Evolutionary conservation across 1,140 invertebrate species (phyloP), one percentile per base, ranked within the genome.

Genomic region (Drosophila saltans): DNA sequence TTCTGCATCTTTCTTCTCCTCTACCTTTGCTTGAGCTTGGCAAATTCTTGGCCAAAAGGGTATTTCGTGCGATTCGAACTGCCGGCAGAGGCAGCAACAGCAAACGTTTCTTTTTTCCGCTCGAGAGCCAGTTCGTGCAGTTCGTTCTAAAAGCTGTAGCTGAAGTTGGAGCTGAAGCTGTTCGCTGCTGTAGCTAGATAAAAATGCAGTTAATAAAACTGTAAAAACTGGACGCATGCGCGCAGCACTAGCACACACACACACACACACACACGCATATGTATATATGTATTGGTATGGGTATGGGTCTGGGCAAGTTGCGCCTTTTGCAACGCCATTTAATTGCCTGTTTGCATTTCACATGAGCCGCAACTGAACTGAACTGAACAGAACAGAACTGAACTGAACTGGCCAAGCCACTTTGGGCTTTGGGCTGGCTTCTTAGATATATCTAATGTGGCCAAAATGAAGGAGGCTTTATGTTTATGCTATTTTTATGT

Each of bases 201-300:
- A 84, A 89, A 89, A 89, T 89, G 84, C 84, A 89, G 84, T 89
- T 89, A 89, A 89, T 89, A 89, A 89, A 89, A 89, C 84, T 89
- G 84, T 89, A 89, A 89, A 89, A 89, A 89, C 84, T 89, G 84
- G 84, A 89, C 84, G 84, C 84, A 89, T 89, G 81, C 81, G 81
- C 81, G 81, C 81, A 85, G 69, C 77, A 74, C 43, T 55, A 41
- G 48, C 30, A 52, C 43, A 67, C 41, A 68, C 48, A 80, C 43
- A 67, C 41, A 68, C 48, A 80, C 61, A 75, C 66, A 79, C 58
- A 64, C 63, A 77, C 45, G 72, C 48, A 75, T 41, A 66, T 63
- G 75, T 75, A 76, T 30, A 69, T 8, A 45, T 59, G 33, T 28
- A 56, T 58, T 28, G 41, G 39, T 40, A 60, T 63, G 8, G 30